These are phyloP conservation scores for Epistrophella euchroma DNA, from an alignment of 2,888 invertebrate species.

Conservation along the genomic window DNA sequence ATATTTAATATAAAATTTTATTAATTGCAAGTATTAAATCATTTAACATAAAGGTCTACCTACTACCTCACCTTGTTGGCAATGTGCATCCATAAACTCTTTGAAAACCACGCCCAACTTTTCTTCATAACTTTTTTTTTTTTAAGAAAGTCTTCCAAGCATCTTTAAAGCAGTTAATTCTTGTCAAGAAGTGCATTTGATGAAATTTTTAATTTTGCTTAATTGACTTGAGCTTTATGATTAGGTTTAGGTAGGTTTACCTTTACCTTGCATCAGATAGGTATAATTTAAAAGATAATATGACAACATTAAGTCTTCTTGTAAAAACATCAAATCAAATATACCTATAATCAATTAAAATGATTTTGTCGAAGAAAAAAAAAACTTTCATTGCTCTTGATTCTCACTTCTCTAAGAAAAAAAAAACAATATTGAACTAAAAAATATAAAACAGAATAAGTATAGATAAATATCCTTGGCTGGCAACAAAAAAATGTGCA, in stretches of 20 bases:
- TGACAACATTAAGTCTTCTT: too few species aligned
- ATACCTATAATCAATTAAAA: slow-evolving; percentile 6
- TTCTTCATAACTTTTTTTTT: background rate
- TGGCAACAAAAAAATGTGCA: slow-evolving; percentile 57
- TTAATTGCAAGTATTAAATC: background rate
- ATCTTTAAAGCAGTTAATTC: background rate
- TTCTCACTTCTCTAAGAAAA: slow-evolving; percentile 11
- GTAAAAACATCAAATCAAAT: background rate
- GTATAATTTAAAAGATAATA: background rate
- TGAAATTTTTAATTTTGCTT: background rate
- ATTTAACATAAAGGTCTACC: background rate
- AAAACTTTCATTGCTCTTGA: slow-evolving; percentile 57
- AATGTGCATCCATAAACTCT: background rate
- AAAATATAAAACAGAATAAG: slow-evolving; percentile 1
- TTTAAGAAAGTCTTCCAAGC: background rate
- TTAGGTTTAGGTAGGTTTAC: too few species aligned
- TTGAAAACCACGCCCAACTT: slow-evolving; percentile 25
- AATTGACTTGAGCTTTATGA: background rate
- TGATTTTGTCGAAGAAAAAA: slow-evolving; percentile 21
- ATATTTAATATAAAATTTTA: background rate
- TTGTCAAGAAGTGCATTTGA: background rate
- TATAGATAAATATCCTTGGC: slow-evolving; percentile 53
- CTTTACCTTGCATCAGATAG: too few species aligned
- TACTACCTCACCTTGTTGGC: background rate
- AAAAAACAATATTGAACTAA: slow-evolving; percentile 10